A percentile compares a stretch with the other conserved stretches of the same genome.
Evolutionary conservation across 1,140 invertebrate genomes (phyloP).

Genomic region (Delia radicum): DNA sequence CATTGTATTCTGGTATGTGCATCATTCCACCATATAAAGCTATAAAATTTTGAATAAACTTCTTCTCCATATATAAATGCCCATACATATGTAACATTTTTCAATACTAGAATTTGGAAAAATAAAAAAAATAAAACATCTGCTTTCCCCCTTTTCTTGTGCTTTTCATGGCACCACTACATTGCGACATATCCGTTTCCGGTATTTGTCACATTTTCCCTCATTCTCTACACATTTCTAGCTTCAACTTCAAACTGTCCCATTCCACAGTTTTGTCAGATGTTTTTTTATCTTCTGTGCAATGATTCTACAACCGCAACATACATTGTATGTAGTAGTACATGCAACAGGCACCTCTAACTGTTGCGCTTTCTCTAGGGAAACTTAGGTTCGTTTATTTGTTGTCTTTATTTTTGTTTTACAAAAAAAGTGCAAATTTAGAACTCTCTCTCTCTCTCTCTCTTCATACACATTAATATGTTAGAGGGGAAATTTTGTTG

Average conservation of each 20-base stretch:
- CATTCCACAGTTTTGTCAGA: neutral
- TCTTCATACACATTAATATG: no score
- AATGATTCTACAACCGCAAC: neutral
- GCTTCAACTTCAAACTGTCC: neutral
- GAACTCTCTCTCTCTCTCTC: neutral
- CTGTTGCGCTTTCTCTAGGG: slow-evolving; percentile 26
- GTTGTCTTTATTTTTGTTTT: neutral
- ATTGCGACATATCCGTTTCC: slow-evolving; percentile 24
- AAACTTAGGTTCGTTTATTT: neutral
- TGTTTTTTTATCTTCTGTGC: neutral
- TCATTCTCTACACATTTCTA: slow-evolving; percentile 2
- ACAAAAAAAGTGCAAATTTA: neutral
- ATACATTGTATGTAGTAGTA: neutral
- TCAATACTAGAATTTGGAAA: neutral
- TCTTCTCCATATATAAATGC: neutral
- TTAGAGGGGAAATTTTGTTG: neutral
- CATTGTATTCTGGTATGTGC: neutral
- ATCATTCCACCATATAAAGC: neutral
- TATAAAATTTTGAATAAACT: neutral
- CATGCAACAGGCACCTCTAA: slow-evolving; percentile 28
- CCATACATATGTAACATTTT: neutral
- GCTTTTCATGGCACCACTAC: neutral
- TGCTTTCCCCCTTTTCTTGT: neutral
- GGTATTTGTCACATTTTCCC: slow-evolving; percentile 13
- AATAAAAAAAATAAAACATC: neutral